Percentiles rank a stretch among this genome's conserved stretches.
phyloP scores from a whole-genome alignment of 2,797 vertebrate species.

The Muraenolepis orangiensis region DNA sequence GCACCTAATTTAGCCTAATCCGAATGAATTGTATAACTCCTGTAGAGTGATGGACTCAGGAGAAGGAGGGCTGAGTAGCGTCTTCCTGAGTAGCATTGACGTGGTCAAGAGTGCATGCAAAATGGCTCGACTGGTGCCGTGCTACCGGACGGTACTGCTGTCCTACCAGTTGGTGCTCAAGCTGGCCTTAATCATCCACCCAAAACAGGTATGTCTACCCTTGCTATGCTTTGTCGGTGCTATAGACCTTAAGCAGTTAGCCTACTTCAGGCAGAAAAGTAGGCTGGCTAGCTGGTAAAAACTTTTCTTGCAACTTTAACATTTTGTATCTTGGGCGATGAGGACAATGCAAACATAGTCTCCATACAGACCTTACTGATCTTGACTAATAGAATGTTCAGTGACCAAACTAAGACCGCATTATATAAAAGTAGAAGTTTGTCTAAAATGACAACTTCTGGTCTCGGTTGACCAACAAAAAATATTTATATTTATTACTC shows the following conservation, averaged over 20 bases:
- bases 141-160: conserved; percentile 40
- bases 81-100: conserved; percentile 34
- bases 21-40: conserved; percentile 13
- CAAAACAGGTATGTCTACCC: conserved; percentile 36
- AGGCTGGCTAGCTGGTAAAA: too few relatives aligned
- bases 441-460: too few relatives aligned
- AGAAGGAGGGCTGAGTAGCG: background rate
- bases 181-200: conserved; percentile 46
- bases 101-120: conserved; percentile 28
- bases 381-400: too few relatives aligned
- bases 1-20: background rate
- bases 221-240: fast-evolving
- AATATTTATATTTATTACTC: too few relatives aligned
- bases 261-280: too few relatives aligned
- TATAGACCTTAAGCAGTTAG: background rate
- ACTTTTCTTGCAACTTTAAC: background rate
- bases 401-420: too few relatives aligned
- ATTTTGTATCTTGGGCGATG: too few relatives aligned
- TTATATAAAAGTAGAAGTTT: too few relatives aligned
- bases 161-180: conserved; percentile 61
- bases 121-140: background rate
- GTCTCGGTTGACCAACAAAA: too few relatives aligned
- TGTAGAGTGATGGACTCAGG: conserved; percentile 45
- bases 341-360: too few relatives aligned
- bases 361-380: too few relatives aligned